phyloP scores from a whole-genome alignment of 2,797 vertebrate species.

The Acanthurus lineatus region DNA sequence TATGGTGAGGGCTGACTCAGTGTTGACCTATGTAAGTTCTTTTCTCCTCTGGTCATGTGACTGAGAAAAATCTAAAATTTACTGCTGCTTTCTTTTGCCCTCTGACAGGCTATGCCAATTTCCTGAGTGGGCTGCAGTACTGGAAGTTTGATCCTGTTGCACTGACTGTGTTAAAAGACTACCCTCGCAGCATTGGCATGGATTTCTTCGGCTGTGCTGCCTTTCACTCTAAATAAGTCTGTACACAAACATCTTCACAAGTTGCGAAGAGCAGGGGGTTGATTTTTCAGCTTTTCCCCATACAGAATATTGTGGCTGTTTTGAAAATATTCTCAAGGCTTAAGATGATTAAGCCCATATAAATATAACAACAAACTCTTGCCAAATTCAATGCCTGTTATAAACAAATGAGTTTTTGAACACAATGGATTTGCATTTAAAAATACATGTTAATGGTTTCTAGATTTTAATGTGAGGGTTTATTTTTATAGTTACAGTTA shows the following conservation, averaged over 20 bases:
- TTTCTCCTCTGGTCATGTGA: not conserved
- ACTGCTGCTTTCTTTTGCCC: constrained; percentile 1
- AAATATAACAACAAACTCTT: not conserved
- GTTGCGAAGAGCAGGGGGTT: constrained; percentile 1
- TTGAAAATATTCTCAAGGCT: not conserved
- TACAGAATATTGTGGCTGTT: not conserved
- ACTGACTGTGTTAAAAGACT: constrained; percentile 87
- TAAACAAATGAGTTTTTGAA: not conserved
- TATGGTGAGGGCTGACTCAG: constrained; percentile 57
- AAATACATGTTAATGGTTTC: not conserved
- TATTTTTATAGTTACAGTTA: not conserved
- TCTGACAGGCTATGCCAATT: constrained; percentile 67
- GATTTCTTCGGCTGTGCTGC: constrained; percentile 80
- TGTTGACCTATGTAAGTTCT: not conserved
- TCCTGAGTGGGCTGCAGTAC: constrained; percentile 86
- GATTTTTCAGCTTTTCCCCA: not conserved
- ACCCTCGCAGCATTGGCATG: constrained; percentile 87
- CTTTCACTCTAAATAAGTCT: constrained; percentile 22
- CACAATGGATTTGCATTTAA: not conserved
- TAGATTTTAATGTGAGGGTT: not conserved
- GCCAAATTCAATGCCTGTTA: not conserved
- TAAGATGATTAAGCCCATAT: not conserved
- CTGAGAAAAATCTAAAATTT: not conserved
- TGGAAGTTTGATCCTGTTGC: constrained; percentile 91
- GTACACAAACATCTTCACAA: constrained; percentile 1